Evolutionary conservation across 2,888 invertebrate genomes (phyloP), one percentile per base, ranked within the genome.

Genomic region (Platynereis dumerilii): DNA sequence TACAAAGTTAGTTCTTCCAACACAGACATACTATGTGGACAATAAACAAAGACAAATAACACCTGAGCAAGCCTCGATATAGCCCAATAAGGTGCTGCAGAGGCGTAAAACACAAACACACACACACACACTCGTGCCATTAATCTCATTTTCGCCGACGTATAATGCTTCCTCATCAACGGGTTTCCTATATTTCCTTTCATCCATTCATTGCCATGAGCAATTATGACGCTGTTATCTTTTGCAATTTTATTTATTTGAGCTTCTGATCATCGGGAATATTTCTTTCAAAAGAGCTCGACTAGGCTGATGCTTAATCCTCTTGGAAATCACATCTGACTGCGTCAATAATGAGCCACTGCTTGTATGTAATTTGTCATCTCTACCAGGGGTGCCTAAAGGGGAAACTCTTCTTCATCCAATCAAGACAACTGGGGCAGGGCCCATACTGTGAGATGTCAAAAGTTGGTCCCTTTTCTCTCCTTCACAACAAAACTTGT

Each of bases 191-290:
- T 22, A 17, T 52, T 52, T 52, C n/a, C 7, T 5, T 5, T n/a
- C 52, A 52, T 52, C 52, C 52, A 52, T 10, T 52, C 52, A 52
- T 52, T 52, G 52, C 52, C 5, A 52, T 20, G 24, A 17, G 52
- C 52, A 52, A 52, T 52, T 5, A 52, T 52, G 5, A 52, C 5
- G 3, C 24, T 22, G 24, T 10, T 17, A 3, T 52, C 7, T 17
- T 22, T 52, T 3, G 52, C 52, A n/a, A 52, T n/a, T 52, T 52
- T 5, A 17, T 17, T 22, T 5, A 52, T 52, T 52, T 22, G 24
- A 10, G 7, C 5, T 20, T 22, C n/a, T 52, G n/a, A 52, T 52
- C n/a, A 52, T 52, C 17, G 52, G 52, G 24, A 52, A 52, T 20
- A 52, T 17, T 22, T 52, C 52, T 52, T 52, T 17, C 52, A 52